These are phyloP conservation scores for Tyrannus savana DNA, from an alignment of 2,113 vertebrate genomes.

Conservation along the genomic window DNA sequence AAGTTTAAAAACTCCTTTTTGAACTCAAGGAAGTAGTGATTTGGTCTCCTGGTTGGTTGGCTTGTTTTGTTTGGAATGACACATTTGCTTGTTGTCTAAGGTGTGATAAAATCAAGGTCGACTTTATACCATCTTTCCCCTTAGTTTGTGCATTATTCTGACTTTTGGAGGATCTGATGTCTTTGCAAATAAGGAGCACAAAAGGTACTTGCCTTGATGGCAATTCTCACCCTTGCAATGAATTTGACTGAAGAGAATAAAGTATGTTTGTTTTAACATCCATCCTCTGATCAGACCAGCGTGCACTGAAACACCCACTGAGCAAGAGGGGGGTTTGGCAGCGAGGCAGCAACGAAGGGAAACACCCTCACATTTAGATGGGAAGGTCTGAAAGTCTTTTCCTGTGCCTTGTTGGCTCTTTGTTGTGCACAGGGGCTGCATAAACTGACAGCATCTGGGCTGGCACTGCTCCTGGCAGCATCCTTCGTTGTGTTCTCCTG, in stretches of 20 bases:
- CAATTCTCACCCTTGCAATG: not conserved
- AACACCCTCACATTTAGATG: not conserved
- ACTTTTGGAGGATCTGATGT: not conserved
- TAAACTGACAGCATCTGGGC: constrained; percentile 47
- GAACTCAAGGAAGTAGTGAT: not conserved
- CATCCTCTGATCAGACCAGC: not conserved
- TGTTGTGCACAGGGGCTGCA: constrained; percentile 73
- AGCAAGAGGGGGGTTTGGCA: not conserved
- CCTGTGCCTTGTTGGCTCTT: not conserved
- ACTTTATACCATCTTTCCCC: not conserved
- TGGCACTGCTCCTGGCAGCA: constrained; percentile 77
- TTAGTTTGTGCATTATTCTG: not conserved
- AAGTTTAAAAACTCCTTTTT: not conserved
- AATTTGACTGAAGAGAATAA: not conserved
- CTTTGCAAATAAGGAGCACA: not conserved
- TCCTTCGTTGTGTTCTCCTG: constrained; percentile 75
- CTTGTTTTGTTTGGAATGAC: not conserved
- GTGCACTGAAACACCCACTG: not conserved
- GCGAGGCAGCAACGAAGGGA: not conserved
- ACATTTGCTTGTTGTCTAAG: not conserved
- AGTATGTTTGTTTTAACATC: not conserved
- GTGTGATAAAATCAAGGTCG: not conserved
- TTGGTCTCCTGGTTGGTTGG: not conserved
- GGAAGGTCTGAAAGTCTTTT: not conserved
- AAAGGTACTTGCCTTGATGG: not conserved